These are phyloP conservation scores for Hymenochirus boettgeri DNA, from an alignment of 2,113 vertebrate species.

Conservation along the genomic window DNA sequence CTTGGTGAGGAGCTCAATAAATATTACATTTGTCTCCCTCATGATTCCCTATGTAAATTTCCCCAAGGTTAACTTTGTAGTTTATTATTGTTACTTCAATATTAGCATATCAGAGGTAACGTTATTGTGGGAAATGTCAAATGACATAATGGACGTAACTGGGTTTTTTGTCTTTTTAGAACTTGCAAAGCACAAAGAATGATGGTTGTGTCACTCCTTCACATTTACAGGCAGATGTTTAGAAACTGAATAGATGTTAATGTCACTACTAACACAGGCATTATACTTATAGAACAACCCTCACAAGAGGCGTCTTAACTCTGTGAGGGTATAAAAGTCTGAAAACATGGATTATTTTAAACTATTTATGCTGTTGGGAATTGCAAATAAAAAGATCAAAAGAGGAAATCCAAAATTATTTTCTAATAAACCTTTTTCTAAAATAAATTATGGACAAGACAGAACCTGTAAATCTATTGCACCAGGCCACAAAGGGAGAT, in stretches of 20 bases:
- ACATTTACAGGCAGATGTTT: slow-evolving; percentile 62
- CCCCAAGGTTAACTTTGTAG: slow-evolving; percentile 56
- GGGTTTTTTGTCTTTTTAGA: slow-evolving; percentile 52
- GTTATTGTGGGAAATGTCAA: slow-evolving; percentile 68
- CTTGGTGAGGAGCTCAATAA: slow-evolving; percentile 44
- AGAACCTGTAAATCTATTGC: too few species aligned
- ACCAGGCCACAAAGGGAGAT: too few species aligned
- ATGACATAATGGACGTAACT: slow-evolving; percentile 52
- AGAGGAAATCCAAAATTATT: too few species aligned
- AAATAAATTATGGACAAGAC: too few species aligned
- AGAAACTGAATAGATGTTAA: slow-evolving; percentile 53
- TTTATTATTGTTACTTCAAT: slow-evolving; percentile 38
- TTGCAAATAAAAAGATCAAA: too few species aligned
- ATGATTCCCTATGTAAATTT: slow-evolving; percentile 47
- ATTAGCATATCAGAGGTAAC: slow-evolving; percentile 72
- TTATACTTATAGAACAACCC: too few species aligned
- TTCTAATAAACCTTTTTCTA: too few species aligned
- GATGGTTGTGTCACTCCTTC: slow-evolving; percentile 56
- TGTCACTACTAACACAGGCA: too few species aligned
- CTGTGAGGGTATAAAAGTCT: too few species aligned
- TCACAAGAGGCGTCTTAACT: too few species aligned
- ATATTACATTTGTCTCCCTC: slow-evolving; percentile 47
- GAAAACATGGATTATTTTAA: too few species aligned
- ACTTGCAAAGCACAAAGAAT: slow-evolving; percentile 62
- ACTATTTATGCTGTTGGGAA: too few species aligned